Percentiles rank a stretch among this genome's conserved stretches.
Conservation (phyloP, 2,888 invertebrate species). For the Amblyjoppa fuscipennis region DNA sequence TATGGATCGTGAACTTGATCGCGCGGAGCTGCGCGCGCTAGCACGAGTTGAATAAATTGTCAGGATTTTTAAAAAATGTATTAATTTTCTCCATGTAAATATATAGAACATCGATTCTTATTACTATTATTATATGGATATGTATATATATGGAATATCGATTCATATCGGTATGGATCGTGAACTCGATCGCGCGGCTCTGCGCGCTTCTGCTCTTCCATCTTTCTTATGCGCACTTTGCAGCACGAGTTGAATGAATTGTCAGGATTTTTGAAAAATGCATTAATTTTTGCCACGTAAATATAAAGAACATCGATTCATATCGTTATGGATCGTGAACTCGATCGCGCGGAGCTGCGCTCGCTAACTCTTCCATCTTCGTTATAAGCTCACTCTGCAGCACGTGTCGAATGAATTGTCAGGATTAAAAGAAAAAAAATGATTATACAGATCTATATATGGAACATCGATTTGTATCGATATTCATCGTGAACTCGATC, state of each 20-base stretch:
- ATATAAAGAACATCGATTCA: too few species aligned
- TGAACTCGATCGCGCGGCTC: too few species aligned
- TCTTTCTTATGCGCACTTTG: background rate
- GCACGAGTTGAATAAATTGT: too few species aligned
- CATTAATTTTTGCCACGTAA: too few species aligned
- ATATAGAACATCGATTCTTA: background rate
- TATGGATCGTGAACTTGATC: too few species aligned
- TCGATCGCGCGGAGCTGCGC: background rate
- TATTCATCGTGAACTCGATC: too few species aligned
- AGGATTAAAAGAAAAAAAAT: background rate
- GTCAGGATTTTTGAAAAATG: background rate
- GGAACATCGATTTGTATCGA: too few species aligned
- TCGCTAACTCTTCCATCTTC: constrained; percentile 27
- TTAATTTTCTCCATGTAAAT: background rate
- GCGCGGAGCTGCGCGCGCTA: background rate
- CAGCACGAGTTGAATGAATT: constrained; percentile 8
- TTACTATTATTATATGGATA: too few species aligned
- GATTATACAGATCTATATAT: too few species aligned
- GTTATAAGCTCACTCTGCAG: background rate
- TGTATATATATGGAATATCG: background rate
- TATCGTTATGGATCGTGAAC: background rate
- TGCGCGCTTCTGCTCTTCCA: constrained; percentile 47
- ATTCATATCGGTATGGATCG: constrained; percentile 41
- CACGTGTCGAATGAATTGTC: constrained; percentile 11
- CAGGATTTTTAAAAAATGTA: background rate